A percentile compares a stretch with the other conserved stretches of the same genome.
Evolutionary conservation across 2,113 vertebrate genomes (phyloP).

Genomic region (Speoplatyrhinus poulsoni): DNA sequence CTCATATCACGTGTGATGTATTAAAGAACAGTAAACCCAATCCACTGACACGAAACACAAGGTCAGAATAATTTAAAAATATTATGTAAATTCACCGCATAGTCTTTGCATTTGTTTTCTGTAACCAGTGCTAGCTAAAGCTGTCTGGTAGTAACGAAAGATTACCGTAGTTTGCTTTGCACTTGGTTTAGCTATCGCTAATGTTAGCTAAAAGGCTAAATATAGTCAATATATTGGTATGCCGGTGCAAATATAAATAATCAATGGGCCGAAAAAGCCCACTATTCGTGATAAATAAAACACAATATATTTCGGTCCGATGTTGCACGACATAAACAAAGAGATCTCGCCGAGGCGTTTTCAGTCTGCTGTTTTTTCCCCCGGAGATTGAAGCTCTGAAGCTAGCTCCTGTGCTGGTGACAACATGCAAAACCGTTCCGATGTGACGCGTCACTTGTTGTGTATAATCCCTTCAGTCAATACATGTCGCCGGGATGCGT

Average conservation of each 20-base stretch:
- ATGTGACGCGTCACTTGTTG: constrained; percentile 3
- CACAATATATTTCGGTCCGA: constrained; percentile 15
- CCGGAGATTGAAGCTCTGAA: constrained; percentile 37
- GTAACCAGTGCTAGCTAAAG: background rate
- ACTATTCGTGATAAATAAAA: constrained; percentile 7
- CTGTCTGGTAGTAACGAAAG: constrained; percentile 52
- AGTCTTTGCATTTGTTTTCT: background rate
- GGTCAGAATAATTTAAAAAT: constrained; percentile 7
- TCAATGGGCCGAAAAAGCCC: background rate
- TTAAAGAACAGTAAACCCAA: background rate
- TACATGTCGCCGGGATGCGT: constrained; percentile 28
- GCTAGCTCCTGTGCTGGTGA: constrained; percentile 50
- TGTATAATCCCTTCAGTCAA: background rate
- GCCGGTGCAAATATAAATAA: constrained; percentile 42
- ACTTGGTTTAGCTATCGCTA: constrained; percentile 45
- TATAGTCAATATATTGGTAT: background rate
- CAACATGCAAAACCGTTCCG: constrained; percentile 15
- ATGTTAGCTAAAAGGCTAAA: constrained; percentile 47
- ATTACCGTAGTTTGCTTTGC: constrained; percentile 35
- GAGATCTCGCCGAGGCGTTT: constrained; percentile 27
- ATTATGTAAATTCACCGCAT: background rate
- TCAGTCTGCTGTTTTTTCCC: constrained; percentile 38
- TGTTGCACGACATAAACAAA: constrained; percentile 46
- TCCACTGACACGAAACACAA: constrained; percentile 11
- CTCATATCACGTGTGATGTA: background rate